These are phyloP conservation scores for Conops quadrifasciatus DNA, from an alignment of 2,888 invertebrate species.

Conservation along the genomic window DNA sequence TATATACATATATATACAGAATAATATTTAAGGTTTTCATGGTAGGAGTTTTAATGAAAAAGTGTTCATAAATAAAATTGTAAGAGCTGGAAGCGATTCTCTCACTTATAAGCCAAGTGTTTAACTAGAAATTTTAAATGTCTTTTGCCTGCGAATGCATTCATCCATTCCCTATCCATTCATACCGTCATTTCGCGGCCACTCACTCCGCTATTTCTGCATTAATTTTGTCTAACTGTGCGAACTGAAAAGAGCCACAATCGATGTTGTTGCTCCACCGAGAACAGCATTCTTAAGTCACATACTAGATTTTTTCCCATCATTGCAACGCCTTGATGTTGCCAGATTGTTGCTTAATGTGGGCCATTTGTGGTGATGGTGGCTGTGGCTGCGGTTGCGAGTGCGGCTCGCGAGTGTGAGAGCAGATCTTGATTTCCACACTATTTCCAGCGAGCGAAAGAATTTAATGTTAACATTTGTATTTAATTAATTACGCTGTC, in stretches of 20 bases:
- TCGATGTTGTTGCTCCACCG: background rate
- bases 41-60: too few species aligned
- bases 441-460: background rate
- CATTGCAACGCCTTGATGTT: slow-evolving; percentile 11
- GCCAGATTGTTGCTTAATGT: slow-evolving; percentile 24
- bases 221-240: slow-evolving; percentile 12
- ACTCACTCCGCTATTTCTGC: background rate
- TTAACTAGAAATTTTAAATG: background rate
- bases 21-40: too few species aligned
- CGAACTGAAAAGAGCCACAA: background rate
- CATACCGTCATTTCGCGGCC: slow-evolving; percentile 2
- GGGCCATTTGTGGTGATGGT: slow-evolving; percentile 22
- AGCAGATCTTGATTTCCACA: background rate
- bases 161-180: slow-evolving; percentile 17
- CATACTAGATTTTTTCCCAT: slow-evolving; percentile 25
- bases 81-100: too few species aligned
- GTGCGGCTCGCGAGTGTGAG: background rate
- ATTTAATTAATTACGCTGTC: slow-evolving; percentile 20
- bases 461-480: slow-evolving; percentile 10
- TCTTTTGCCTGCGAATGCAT: background rate
- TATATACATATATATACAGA: too few species aligned
- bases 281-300: slow-evolving; percentile 13
- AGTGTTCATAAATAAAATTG: too few species aligned
- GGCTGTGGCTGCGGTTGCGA: background rate
- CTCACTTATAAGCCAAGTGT: background rate